Evolutionary conservation across 1,140 invertebrate genomes (phyloP).

Genomic region (Alviniconcha marisindica): DNA sequence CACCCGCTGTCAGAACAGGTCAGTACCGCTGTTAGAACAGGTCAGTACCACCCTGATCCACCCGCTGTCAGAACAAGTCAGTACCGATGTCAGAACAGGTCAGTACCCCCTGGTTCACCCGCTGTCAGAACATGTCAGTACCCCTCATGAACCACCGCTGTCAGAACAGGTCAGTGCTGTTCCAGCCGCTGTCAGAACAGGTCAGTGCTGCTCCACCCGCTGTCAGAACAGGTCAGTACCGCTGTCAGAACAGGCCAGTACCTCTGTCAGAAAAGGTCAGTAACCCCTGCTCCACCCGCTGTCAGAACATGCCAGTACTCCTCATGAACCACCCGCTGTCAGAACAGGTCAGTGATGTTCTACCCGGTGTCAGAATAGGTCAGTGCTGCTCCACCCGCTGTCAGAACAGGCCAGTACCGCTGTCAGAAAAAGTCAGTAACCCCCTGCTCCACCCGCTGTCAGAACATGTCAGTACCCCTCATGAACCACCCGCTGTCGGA

Average conservation of each 20-base stretch:
- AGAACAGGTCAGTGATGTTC: conserved; percentile 9
- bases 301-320: neutral
- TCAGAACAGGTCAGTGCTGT: neutral
- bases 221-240: no score
- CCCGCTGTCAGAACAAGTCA: conserved; percentile 18
- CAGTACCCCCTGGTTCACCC: no score
- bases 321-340: neutral
- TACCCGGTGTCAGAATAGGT: no score
- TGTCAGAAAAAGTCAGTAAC: conserved; percentile 25
- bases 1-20: no score
- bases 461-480: conserved; percentile 10
- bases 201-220: no score
- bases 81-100: no score
- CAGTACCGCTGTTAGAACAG: no score
- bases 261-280: no score
- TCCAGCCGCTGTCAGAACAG: no score
- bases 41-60: conserved; percentile 70
- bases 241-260: no score
- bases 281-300: no score
- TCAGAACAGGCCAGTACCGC: conserved; percentile 77
- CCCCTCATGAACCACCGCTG: neutral
- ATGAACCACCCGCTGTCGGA: conserved; percentile 63
- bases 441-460: conserved; percentile 63
- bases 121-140: neutral
- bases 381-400: conserved; percentile 56